Conservation (phyloP, 2,113 vertebrate species). For the Etheostoma cragini region DNA sequence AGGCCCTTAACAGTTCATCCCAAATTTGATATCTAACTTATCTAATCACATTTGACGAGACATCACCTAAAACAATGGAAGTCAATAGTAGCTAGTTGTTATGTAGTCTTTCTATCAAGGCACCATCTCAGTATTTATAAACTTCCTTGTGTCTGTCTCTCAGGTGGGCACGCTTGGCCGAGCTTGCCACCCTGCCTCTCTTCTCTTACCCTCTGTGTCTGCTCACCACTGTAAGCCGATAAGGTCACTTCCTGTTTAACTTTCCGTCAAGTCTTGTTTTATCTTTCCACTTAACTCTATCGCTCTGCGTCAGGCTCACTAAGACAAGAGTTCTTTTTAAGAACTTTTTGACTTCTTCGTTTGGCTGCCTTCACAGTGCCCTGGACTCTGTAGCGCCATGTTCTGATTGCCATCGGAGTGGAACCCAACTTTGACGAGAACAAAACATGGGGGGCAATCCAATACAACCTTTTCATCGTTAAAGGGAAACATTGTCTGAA, state of each 20-base stretch:
- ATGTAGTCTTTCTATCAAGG: conserved; percentile 32
- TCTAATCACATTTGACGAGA: conserved; percentile 34
- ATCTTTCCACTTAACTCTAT: conserved; percentile 78
- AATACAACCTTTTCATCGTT: conserved; percentile 69
- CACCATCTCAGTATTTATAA: conserved; percentile 36
- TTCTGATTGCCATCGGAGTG: conserved; percentile 74
- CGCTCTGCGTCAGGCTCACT: conserved; percentile 58
- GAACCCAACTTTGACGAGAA: conserved; percentile 63
- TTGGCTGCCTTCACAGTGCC: conserved; percentile 36
- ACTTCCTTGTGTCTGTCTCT: conserved; percentile 16
- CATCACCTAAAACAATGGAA: conserved; percentile 4
- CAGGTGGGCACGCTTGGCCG: conserved; percentile 33
- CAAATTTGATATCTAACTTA: background rate
- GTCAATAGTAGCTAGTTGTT: background rate
- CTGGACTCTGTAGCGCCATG: conserved; percentile 44
- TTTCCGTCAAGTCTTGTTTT: conserved; percentile 72
- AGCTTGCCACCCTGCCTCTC: conserved; percentile 47
- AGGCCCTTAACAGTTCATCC: background rate
- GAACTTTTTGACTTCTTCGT: conserved; percentile 28
- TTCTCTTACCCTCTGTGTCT: conserved; percentile 37
- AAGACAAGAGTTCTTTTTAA: conserved; percentile 63
- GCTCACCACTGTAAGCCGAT: conserved; percentile 65
- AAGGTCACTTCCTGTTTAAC: conserved; percentile 81
- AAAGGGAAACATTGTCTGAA: conserved; percentile 47
- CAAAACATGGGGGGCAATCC: conserved; percentile 62